These are phyloP conservation scores for Heliconius hermathena DNA, from an alignment of 1,140 invertebrate species.

Conservation along the genomic window DNA sequence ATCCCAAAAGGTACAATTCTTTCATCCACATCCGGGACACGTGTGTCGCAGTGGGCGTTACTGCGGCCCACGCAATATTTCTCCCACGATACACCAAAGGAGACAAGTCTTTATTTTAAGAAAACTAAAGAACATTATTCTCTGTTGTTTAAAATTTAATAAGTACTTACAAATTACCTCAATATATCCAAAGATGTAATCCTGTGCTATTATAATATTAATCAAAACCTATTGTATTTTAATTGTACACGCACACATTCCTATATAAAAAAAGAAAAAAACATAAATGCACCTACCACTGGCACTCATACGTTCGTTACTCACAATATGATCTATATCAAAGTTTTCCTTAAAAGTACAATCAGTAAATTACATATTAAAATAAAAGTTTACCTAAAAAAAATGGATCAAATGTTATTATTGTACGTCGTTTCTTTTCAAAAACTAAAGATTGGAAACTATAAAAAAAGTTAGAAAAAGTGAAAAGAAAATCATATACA, in stretches of 20 bases:
- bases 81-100: not conserved
- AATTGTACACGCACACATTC: conserved; percentile 4
- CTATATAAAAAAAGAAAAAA: too few relatives aligned
- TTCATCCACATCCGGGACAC: conserved; percentile 54
- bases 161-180: conserved; percentile 25
- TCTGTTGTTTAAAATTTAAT: not conserved
- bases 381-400: too few relatives aligned
- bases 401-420: too few relatives aligned
- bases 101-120: not conserved
- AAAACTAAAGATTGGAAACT: not conserved
- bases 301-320: too few relatives aligned
- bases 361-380: not conserved
- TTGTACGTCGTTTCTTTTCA: too few relatives aligned
- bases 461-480: not conserved
- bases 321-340: too few relatives aligned
- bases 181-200: conserved; percentile 23
- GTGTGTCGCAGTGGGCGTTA: conserved; percentile 48
- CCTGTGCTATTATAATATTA: conserved; percentile 25
- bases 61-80: conserved; percentile 42
- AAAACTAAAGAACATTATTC: not conserved
- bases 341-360: too few relatives aligned
- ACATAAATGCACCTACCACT: too few relatives aligned
- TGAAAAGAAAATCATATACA: conserved; percentile 63
- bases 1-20: conserved; percentile 42
- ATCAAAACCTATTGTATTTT: conserved; percentile 36